Evolutionary conservation across 2,797 vertebrate species (phyloP).

Genomic region (Brachyrhaphis roseni): DNA sequence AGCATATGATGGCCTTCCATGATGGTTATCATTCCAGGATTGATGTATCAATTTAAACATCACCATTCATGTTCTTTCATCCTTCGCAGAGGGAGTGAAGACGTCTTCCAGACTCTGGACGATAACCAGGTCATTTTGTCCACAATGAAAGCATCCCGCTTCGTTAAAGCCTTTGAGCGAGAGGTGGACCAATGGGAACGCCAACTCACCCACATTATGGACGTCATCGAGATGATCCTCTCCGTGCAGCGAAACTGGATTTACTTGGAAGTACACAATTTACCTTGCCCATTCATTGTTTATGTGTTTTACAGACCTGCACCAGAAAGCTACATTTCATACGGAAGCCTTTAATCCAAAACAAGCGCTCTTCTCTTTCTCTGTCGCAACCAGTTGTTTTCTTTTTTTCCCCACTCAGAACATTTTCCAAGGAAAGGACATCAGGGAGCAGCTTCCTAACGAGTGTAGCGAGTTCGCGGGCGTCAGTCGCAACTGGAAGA

Average conservation of each 20-base stretch:
- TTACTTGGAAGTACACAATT: slow-evolving; percentile 86
- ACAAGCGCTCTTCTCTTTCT: neutral
- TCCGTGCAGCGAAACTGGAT: slow-evolving; percentile 90
- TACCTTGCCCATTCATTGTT: neutral
- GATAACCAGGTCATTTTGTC: slow-evolving; percentile 89
- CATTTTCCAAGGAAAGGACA: slow-evolving; percentile 91
- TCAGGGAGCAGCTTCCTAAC: slow-evolving; percentile 85
- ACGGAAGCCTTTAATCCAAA: neutral
- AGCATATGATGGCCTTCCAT: neutral
- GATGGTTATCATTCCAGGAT: neutral
- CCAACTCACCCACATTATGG: slow-evolving; percentile 85
- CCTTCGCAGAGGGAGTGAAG: slow-evolving; percentile 82
- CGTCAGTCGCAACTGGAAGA: slow-evolving; percentile 85
- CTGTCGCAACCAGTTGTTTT: neutral
- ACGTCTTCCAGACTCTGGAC: slow-evolving; percentile 87
- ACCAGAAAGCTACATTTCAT: neutral
- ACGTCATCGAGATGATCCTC: slow-evolving; percentile 87
- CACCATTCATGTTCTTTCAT: neutral
- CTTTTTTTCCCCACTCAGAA: slow-evolving; percentile 75
- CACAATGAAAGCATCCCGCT: slow-evolving; percentile 89
- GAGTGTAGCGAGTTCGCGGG: slow-evolving; percentile 85
- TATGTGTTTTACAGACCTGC: neutral
- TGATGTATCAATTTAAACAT: neutral
- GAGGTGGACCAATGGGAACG: slow-evolving; percentile 89
- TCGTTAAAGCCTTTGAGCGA: slow-evolving; percentile 87